Evolutionary conservation across 2,888 invertebrate species (phyloP).

Genomic region (Agrochola lota): DNA sequence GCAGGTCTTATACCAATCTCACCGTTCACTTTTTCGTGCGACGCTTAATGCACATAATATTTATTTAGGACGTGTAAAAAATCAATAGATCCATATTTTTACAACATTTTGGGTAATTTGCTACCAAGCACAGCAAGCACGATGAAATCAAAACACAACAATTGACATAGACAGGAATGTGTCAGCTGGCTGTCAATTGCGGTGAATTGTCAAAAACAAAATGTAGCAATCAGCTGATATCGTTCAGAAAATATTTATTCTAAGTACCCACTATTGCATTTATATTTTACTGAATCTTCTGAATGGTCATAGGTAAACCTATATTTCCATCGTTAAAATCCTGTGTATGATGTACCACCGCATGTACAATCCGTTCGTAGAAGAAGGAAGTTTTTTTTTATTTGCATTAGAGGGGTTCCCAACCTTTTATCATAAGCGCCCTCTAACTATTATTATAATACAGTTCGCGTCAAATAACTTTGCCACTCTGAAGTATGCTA

Average conservation of each 20-base stretch:
- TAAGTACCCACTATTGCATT: neutral
- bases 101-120: conserved; percentile 6
- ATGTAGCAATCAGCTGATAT: conserved; percentile 33
- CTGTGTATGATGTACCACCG: neutral
- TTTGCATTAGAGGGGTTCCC: neutral
- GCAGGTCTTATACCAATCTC: neutral
- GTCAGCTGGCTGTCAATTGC: conserved; percentile 27
- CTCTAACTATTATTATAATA: too few relatives aligned
- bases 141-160: conserved; percentile 27
- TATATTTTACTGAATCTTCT: neutral
- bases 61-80: neutral
- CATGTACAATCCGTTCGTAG: neutral
- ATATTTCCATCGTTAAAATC: neutral
- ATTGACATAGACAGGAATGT: conserved; percentile 19
- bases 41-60: neutral
- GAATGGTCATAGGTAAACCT: neutral
- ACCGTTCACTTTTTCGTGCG: neutral
- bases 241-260: conserved; percentile 20
- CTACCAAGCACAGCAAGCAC: conserved; percentile 2
- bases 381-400: neutral
- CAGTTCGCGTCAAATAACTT: too few relatives aligned
- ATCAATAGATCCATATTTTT: neutral
- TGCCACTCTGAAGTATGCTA: too few relatives aligned
- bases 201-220: conserved; percentile 4
- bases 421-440: neutral